Evolutionary conservation across 1,140 invertebrate species (phyloP).

Genomic region (Lineus longissimus): DNA sequence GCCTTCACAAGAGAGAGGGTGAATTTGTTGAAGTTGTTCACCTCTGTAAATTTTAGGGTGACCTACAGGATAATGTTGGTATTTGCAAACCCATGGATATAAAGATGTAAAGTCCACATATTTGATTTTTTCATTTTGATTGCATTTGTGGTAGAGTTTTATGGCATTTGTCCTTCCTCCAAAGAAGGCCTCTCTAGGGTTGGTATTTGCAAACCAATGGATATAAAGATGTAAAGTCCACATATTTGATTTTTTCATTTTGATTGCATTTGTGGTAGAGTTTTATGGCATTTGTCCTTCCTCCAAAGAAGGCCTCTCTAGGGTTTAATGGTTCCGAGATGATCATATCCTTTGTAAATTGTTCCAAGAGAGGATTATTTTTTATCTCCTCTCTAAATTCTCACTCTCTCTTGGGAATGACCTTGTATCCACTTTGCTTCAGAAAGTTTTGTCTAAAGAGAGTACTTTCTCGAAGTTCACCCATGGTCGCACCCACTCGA

Average conservation of each 20-base stretch:
- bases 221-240: neutral
- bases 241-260: conserved; percentile 8
- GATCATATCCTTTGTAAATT: neutral
- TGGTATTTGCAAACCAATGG: conserved; percentile 6
- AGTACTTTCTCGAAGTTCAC: conserved; percentile 18
- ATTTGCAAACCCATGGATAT: neutral
- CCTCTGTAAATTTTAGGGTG: conserved; percentile 40
- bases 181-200: neutral
- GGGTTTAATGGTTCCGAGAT: neutral
- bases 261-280: neutral
- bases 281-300: neutral
- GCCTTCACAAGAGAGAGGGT: conserved; percentile 23
- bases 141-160: neutral
- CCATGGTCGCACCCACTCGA: conserved; percentile 15
- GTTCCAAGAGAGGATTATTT: neutral
- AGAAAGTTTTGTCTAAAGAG: conserved; percentile 14
- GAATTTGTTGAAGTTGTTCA: conserved; percentile 24
- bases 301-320: neutral
- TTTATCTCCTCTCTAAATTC: conserved; percentile 17
- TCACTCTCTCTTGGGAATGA: conserved; percentile 25
- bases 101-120: conserved; percentile 4
- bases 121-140: conserved; percentile 4
- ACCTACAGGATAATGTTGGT: conserved; percentile 40
- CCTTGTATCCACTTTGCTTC: conserved; percentile 10
- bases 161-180: neutral